These are phyloP conservation scores for Ara ararauna DNA, from an alignment of 2,797 vertebrate genomes.

Conservation along the genomic window DNA sequence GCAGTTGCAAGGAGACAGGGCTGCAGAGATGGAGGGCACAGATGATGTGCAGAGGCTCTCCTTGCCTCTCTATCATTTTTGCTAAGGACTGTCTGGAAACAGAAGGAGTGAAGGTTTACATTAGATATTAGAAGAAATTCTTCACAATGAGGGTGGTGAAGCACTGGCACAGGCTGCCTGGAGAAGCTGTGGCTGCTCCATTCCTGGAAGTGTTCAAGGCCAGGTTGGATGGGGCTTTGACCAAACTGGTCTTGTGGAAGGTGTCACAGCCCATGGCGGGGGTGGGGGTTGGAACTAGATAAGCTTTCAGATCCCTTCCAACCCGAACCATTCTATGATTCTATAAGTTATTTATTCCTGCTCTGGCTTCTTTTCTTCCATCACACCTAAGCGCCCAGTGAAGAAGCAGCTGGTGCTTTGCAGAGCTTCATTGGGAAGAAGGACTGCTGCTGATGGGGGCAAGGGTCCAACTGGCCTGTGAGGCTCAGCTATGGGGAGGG, in stretches of 20 bases:
- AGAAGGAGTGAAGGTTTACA: neutral
- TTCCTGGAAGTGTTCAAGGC: neutral
- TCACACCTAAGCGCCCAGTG: too few relatives aligned
- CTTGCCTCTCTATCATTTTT: neutral
- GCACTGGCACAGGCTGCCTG: neutral
- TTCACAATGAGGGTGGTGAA: neutral
- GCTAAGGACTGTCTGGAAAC: neutral
- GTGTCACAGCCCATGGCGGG: neutral
- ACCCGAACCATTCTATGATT: neutral
- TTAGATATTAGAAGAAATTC: neutral
- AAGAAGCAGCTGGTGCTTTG: neutral
- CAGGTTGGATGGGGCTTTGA: neutral
- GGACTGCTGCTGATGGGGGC: neutral
- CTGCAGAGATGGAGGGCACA: neutral
- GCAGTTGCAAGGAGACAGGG: conserved; percentile 7
- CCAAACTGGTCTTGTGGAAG: neutral
- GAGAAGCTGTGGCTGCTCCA: neutral
- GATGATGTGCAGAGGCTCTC: neutral
- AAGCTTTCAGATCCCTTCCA: neutral
- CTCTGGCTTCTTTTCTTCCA: neutral
- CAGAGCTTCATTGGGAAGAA: neutral
- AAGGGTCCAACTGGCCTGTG: neutral
- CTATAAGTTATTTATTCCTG: neutral
- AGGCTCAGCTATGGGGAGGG: neutral
- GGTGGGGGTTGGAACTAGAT: neutral